Conservation (phyloP, 1,140 invertebrate species). For the Cyphomyrmex costatus region DNA sequence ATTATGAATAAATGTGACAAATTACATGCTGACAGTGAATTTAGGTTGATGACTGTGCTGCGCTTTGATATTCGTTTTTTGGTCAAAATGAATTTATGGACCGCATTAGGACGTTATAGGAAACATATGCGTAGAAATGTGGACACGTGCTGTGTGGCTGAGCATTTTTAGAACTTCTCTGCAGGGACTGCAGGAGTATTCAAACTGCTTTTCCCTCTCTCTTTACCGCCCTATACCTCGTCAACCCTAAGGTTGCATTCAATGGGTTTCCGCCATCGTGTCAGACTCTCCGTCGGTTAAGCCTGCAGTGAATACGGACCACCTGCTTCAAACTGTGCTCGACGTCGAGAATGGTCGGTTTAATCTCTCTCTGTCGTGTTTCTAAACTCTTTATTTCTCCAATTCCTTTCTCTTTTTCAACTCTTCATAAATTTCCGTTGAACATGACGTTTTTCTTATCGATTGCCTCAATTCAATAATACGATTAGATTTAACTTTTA, state of each 20-base stretch:
- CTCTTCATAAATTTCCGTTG: not conserved
- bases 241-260: slow-evolving; percentile 18
- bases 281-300: slow-evolving; percentile 6
- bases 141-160: not conserved
- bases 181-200: slow-evolving; percentile 20
- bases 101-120: not conserved
- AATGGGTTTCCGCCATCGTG: slow-evolving; percentile 36
- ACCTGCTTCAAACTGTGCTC: slow-evolving; percentile 38
- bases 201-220: not conserved
- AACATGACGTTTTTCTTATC: not conserved
- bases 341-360: slow-evolving; percentile 22
- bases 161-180: slow-evolving; percentile 57
- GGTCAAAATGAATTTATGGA: no score
- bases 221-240: not conserved
- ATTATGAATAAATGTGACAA: not conserved
- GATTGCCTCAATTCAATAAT: slow-evolving; percentile 8
- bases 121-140: slow-evolving; percentile 43
- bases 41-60: not conserved
- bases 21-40: not conserved
- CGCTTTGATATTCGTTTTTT: not conserved
- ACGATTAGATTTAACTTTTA: not conserved
- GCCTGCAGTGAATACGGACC: not conserved
- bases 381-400: not conserved
- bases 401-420: not conserved
- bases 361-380: not conserved